Conservation (phyloP, 2,888 invertebrate genomes). For the Cenopis cana region DNA sequence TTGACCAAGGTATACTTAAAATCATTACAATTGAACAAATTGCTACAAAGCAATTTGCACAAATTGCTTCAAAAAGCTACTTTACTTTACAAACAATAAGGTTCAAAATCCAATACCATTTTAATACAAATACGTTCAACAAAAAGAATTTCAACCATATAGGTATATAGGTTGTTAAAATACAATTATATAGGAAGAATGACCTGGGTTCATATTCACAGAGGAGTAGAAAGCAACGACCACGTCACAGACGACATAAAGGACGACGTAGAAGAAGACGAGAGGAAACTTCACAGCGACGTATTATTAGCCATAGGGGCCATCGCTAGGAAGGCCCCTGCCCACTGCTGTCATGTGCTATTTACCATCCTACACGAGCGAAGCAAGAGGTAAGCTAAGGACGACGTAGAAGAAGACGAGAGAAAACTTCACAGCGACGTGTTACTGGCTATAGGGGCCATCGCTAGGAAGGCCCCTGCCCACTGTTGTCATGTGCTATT, state of each 20-base stretch:
- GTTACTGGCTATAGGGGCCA: conserved; percentile 89
- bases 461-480: conserved; percentile 86
- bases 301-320: conserved; percentile 91
- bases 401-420: no score
- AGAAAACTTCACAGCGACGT: conserved; percentile 84
- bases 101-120: no score
- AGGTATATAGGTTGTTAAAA: no score
- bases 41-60: no score
- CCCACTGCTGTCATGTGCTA: conserved; percentile 87
- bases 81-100: no score
- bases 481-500: conserved; percentile 88
- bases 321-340: conserved; percentile 86
- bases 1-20: no score
- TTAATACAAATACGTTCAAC: no score
- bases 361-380: conserved; percentile 88
- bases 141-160: no score
- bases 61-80: no score
- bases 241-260: conserved; percentile 67
- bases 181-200: no score
- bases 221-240: conserved; percentile 67
- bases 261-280: conserved; percentile 76
- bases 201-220: no score
- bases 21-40: no score
- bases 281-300: conserved; percentile 81
- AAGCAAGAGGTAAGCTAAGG: conserved; percentile 65